phyloP scores from a whole-genome alignment of 2,113 vertebrate species.

The Hippoglossus stenolepis region DNA sequence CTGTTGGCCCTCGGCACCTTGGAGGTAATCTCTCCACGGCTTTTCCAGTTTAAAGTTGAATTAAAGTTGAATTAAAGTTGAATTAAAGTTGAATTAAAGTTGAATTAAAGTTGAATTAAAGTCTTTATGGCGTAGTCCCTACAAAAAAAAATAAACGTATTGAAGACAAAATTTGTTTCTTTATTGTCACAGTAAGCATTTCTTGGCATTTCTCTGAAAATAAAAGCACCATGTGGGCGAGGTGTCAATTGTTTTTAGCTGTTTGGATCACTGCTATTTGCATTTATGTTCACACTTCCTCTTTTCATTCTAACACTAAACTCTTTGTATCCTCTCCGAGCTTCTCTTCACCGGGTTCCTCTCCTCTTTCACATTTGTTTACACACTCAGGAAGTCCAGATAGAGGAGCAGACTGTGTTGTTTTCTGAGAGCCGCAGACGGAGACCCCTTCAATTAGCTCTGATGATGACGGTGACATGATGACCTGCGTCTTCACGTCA shows the following conservation, averaged over 20 bases:
- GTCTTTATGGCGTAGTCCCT: not conserved
- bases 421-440: not conserved
- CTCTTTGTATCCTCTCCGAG: not conserved
- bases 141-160: not conserved
- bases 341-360: not conserved
- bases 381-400: not conserved
- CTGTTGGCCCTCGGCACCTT: no score
- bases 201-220: not conserved
- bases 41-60: no score
- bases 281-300: conserved; percentile 34
- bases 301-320: conserved; percentile 2
- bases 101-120: not conserved
- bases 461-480: conserved; percentile 27
- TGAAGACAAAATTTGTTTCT: conserved; percentile 4
- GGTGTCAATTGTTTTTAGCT: not conserved
- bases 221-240: conserved; percentile 13
- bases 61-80: no score
- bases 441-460: conserved; percentile 2
- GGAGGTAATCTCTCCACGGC: no score
- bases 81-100: no score
- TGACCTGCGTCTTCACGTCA: not conserved
- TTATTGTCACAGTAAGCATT: conserved; percentile 18
- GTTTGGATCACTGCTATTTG: conserved; percentile 12
- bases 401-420: not conserved
- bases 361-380: not conserved